phyloP scores from a whole-genome alignment of 1,140 invertebrate genomes.

The Hermatobates lingyangjiaoensis region DNA sequence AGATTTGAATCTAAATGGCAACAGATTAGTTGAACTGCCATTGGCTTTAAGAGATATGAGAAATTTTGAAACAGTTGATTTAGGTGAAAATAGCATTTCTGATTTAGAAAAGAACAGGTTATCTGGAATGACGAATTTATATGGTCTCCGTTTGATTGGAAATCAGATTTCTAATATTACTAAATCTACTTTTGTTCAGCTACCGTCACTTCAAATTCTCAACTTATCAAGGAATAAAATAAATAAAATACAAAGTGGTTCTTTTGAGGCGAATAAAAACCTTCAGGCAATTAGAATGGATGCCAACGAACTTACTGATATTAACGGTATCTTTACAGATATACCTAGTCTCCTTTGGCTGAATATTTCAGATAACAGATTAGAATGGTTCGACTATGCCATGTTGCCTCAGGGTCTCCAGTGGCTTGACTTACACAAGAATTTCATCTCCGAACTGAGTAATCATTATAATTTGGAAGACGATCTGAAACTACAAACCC shows the following conservation, averaged over 20 bases:
- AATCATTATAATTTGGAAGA: conserved; percentile 47
- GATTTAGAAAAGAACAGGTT: conserved; percentile 59
- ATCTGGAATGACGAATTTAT: conserved; percentile 56
- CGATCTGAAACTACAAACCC: conserved; percentile 47
- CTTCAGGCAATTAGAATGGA: conserved; percentile 73
- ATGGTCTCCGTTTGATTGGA: conserved; percentile 65
- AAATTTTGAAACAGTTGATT: conserved; percentile 54
- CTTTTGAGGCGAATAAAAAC: conserved; percentile 57
- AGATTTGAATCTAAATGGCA: conserved; percentile 66
- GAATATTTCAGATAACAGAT: conserved; percentile 77
- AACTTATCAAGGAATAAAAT: conserved; percentile 77
- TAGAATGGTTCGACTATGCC: conserved; percentile 79
- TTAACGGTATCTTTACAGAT: conserved; percentile 65
- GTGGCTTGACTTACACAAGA: conserved; percentile 79
- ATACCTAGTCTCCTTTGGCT: conserved; percentile 67
- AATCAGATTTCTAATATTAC: conserved; percentile 75
- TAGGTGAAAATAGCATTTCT: conserved; percentile 60
- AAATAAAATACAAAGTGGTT: conserved; percentile 53
- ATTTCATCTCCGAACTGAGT: conserved; percentile 60
- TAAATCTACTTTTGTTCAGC: conserved; percentile 54
- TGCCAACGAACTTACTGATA: conserved; percentile 64
- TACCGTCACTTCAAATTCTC: conserved; percentile 66
- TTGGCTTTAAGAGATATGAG: conserved; percentile 51
- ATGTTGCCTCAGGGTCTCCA: conserved; percentile 60
- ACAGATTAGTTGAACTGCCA: conserved; percentile 52